Base-by-base conservation (phyloP, 2,888 invertebrate species). In the Lepidocyrtoides sp. region DNA sequence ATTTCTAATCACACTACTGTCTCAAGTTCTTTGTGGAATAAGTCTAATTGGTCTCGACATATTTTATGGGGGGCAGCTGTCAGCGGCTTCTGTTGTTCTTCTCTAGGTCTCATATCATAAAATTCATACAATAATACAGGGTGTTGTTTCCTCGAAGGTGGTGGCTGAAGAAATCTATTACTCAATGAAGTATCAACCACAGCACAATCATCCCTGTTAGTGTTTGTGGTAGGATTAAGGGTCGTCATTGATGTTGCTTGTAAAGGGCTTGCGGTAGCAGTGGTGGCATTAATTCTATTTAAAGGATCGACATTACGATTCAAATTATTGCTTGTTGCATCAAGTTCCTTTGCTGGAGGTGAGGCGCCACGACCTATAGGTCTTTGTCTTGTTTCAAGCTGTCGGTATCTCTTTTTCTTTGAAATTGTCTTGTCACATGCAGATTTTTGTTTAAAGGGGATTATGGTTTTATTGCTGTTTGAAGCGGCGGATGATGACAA, bases 81-180 rank as follows among this genome's bases (percentile, higher is more conserved):
- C 86, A 87, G 87, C 83, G 87, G 87, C 87, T 91, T 91, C 75
- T 82, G 60, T 57, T 91, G 86, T 75, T 69, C 82, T 82, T 91
- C 87, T 87, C 77, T 85, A 90, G 90, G 79, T 60, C 66, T 90
- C 90, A 83, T 86, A 87, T 91, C 91, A 77, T 91, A 91, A 91
- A n/a, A n/a, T n/a, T n/a, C n/a, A n/a, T n/a, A n/a, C n/a, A 91
- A 63, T 92, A 93, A 92, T 84, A 92, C 85, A 88, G 94, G 94
- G 91, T 93, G 93, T 87, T 93, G 93, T 89, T 94, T 93, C 83
- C 93, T 92, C 84, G 88, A 92, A 63, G 94, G 94, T 91, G 94
- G 93, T 88, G 94, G 93, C 84, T 93, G 92, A 75, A n/a, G n/a
- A n/a, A 93, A 92, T 91, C 91, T 90, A 7, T 36, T 36, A 36